Evolutionary conservation across 1,140 invertebrate genomes (phyloP), one percentile per base, ranked within the genome.

Genomic region (Tribolium castaneum): DNA sequence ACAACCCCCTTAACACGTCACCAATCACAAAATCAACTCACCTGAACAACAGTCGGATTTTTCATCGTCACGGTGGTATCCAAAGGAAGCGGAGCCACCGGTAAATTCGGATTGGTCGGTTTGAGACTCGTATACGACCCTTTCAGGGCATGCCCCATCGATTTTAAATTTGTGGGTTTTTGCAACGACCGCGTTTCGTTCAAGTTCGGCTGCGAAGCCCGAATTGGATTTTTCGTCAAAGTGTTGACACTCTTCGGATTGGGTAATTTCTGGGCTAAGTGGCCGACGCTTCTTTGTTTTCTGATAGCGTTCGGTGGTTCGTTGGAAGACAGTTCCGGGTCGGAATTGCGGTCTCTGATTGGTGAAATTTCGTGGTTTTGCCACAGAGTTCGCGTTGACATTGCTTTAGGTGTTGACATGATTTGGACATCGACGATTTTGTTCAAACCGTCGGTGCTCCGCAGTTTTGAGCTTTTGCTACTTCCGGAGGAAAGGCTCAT

Each of bases 371-470:
- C 73, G 14, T 81, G 72, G 34, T 81, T 76, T 12, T 81, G 78
- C 77, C 82, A 85, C 16, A 83, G 59, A 56, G 76, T 79, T 45
- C 76, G 76, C 6, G 54, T 59, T 30, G 25, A 30, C 6, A 54
- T 51, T 12, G 80, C 78, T 80, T 86, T 86, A 54, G 85, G 85
- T 6, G 85, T 86, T n/a, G 85, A 86, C 82, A 85, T 85, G 1
- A 83, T 81, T 78, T 83, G 85, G 45, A 79, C 70, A 54, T 85
- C 80, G 0, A 83, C 83, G 59, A 86, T 84, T 7, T 80, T 82
- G 71, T 85, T 82, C 6, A 86, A 79, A 50, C 85, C 85, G 51
- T 81, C 84, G 76, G 84, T 85, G 76, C 84, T 85, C 10, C 35
- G 52, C 6, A 83, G 71, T 77, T 84, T 83, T 4, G 81, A 83